A percentile compares a stretch with the other conserved stretches of the same genome.
These are phyloP conservation scores for Zaprionus lineosus DNA, from an alignment of 2,888 invertebrate species.

Conservation along the genomic window DNA sequence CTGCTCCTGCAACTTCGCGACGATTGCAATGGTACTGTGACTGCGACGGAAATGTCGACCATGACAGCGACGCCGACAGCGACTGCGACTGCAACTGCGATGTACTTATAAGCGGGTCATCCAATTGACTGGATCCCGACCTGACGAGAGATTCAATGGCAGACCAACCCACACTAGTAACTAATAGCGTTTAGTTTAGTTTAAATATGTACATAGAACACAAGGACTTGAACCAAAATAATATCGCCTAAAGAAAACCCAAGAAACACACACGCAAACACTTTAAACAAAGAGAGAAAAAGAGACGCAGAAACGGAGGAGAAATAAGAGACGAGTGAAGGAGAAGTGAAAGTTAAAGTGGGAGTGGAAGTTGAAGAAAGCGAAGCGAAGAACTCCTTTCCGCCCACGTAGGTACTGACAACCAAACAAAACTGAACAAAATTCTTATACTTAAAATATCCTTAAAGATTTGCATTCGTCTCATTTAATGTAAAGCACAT, in stretches of 20 bases:
- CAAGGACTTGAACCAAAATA: slow-evolving; percentile 78
- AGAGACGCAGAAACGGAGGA: slow-evolving; percentile 32
- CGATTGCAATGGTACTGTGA: too few species aligned
- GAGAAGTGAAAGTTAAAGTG: slow-evolving; percentile 9
- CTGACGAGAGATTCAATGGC: slow-evolving; percentile 46
- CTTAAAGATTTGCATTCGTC: too few species aligned
- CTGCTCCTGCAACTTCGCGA: too few species aligned
- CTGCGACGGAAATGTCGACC: too few species aligned
- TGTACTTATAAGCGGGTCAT: slow-evolving; percentile 61
- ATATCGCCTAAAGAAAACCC: slow-evolving; percentile 65
- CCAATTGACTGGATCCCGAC: neutral
- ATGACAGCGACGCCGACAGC: too few species aligned
- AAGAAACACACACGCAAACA: slow-evolving; percentile 26
- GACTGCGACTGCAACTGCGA: too few species aligned
- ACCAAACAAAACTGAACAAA: slow-evolving; percentile 62
- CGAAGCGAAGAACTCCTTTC: too few species aligned
- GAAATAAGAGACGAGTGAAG: slow-evolving; percentile 20
- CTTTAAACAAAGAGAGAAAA: too few species aligned
- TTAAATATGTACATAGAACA: slow-evolving; percentile 76
- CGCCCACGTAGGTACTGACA: slow-evolving; percentile 47
- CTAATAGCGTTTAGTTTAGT: slow-evolving; percentile 73
- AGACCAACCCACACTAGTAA: slow-evolving; percentile 63
- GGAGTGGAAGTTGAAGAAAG: neutral
- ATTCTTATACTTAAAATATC: too few species aligned
- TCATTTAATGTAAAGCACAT: too few species aligned